Evolutionary conservation across 2,797 vertebrate genomes (phyloP), one percentile per base, ranked within the genome.

Genomic region (Typhlichthys eigenmanni): DNA sequence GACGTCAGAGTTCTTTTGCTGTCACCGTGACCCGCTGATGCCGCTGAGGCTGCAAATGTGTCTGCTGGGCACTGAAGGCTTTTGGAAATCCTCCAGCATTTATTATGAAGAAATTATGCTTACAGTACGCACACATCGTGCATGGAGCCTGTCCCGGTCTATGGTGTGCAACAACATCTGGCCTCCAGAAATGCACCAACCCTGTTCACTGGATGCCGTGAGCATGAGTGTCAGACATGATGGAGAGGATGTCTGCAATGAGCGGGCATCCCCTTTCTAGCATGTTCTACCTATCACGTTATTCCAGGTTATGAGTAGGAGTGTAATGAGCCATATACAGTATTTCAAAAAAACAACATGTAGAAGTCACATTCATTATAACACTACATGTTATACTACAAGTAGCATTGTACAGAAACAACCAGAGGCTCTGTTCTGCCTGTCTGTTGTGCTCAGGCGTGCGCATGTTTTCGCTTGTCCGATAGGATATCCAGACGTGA

Each of bases 81-180:
- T 58, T 71, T 80, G 68, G 68, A 83, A 69, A 62, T 46, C 63
- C 55, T 63, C 53, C 58, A 76, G 64, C 75, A 62, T 79, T 74
- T 71, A 72, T 66, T 74, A 76, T 73, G 62, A 70, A 65, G 58
- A 80, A 84, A 78, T 78, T 55, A 78, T 73, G 72, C 74, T 71
- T 58, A 62, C 72, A 29, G 24, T 29, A 29, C 4, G 4, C 24
- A 77, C 76, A 69, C 67, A 76, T 76, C 45, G 24, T 29, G 24
- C 4, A 66, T 66, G 53, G 68, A 0, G 49, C 64, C 45, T 2
- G 56, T 73, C 52, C 58, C 64, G 72, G 74, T 82, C 79, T 88
- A 85, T 82, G 83, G 75, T 72, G 46, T 81, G 84, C 69, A 71
- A 63, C 66, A 69, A 88, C 90, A 92, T 92, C 90, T 92, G 91